Evolutionary conservation across 2,888 invertebrate genomes (phyloP), one percentile per base, ranked within the genome.

Genomic region (Spilarctia lutea): DNA sequence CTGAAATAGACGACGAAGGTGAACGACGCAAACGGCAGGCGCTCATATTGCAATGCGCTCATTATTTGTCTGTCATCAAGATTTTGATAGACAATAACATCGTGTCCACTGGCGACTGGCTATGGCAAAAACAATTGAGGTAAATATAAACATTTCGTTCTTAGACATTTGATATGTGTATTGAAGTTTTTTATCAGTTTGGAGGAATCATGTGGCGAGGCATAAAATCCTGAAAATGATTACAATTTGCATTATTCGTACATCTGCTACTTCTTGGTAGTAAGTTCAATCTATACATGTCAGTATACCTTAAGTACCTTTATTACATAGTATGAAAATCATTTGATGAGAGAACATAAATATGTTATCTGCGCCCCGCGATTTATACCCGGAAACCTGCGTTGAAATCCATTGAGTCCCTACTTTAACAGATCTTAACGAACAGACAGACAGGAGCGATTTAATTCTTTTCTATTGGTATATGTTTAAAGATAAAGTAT

Each of bases 111-210:
- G 96, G 94, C 30, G 98, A 99, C 89, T 99, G 99, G 99, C 95
- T 97, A 70, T 99, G 99, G 99, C 98, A 98, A 92, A 98, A 98
- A 92, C 99, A 99, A 91, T 96, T 99, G 68, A 97, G 99, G 97
- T 98, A 91, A 80, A 76, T 24, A 42, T 68, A 4, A 52, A 63
- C 1, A 27, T 33, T 65, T 30, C n/a, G 0, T 65, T 18, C 18
- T 3, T 65, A 30, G 20, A 4, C 24, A n/a, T 67, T 2, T 27
- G 60, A 60, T 11, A 27, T 60, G 24, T n/a, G 27, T 60, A n/a
- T 27, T 27, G 56, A 13, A 60, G 56, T 27, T 60, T 27, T 60
- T 13, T 60, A 13, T n/a, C n/a, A 60, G n/a, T 27, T 10, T n/a
- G 11, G 56, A 13, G 27, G 11, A 60, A 27, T 60, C 27, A 60